These are phyloP conservation scores for Perca fluviatilis DNA, from an alignment of 2,113 vertebrate species.

Conservation along the genomic window DNA sequence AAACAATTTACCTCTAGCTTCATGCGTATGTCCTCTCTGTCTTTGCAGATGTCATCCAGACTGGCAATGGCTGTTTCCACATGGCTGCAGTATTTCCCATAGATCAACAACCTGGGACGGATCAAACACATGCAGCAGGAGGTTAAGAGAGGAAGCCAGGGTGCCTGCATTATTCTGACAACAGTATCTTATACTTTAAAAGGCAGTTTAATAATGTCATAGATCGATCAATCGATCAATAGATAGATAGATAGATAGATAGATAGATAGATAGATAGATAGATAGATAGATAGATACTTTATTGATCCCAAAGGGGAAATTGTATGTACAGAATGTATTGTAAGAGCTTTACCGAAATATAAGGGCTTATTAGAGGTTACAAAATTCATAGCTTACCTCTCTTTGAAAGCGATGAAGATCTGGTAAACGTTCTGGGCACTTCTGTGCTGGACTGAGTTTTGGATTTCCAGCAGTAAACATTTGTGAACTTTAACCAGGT, in stretches of 20 bases:
- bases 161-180: background rate
- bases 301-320: too few relatives aligned
- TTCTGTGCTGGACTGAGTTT: slow-evolving; percentile 92
- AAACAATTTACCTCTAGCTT: slow-evolving; percentile 91
- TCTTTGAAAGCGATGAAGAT: slow-evolving; percentile 97
- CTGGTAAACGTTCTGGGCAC: slow-evolving; percentile 93
- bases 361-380: background rate
- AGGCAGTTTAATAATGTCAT: background rate
- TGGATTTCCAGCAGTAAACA: slow-evolving; percentile 91
- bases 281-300: too few relatives aligned
- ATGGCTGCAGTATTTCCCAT: slow-evolving; percentile 97
- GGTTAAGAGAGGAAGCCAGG: background rate
- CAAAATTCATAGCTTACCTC: slow-evolving; percentile 84
- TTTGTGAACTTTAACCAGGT: slow-evolving; percentile 95
- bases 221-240: too few relatives aligned
- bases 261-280: too few relatives aligned
- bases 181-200: background rate
- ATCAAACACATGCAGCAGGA: background rate
- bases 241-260: too few relatives aligned
- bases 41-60: slow-evolving; percentile 94
- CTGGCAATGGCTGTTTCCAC: slow-evolving; percentile 93
- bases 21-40: slow-evolving; percentile 94
- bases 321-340: background rate
- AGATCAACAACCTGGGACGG: slow-evolving; percentile 91
- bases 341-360: background rate